Evolutionary conservation across 2,113 vertebrate species (phyloP).

Genomic region (Mesocricetus auratus): DNA sequence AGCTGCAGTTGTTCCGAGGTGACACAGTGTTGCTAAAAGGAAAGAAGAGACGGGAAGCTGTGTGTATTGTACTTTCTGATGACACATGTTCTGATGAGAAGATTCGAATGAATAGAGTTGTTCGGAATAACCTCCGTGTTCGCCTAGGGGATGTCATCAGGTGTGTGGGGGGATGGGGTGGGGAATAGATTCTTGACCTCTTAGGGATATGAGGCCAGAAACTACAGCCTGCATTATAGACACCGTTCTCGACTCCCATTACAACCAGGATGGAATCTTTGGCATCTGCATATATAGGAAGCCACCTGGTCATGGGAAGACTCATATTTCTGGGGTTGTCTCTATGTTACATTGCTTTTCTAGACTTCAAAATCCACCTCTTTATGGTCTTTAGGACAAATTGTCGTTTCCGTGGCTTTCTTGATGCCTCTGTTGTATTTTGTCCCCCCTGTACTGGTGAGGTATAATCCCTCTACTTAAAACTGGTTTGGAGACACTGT

Average conservation of each 20-base stretch:
- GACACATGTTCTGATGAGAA: constrained; percentile 99
- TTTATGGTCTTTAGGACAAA: constrained; percentile 28
- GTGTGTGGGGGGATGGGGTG: constrained; percentile 85
- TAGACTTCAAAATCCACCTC: constrained; percentile 27
- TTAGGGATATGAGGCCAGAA: constrained; percentile 63
- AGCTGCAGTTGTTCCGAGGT: constrained; percentile 98
- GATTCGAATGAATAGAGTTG: constrained; percentile 99
- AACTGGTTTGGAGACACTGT: constrained; percentile 21
- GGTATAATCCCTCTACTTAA: not conserved
- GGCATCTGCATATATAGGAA: constrained; percentile 2
- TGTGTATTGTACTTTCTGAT: constrained; percentile 98
- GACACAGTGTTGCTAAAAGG: constrained; percentile 98
- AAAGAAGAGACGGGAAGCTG: constrained; percentile 98
- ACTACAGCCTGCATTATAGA: not conserved
- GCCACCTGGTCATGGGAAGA: not conserved
- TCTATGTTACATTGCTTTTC: constrained; percentile 42
- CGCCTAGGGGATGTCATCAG: constrained; percentile 98
- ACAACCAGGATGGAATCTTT: not conserved
- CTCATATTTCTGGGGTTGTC: not conserved
- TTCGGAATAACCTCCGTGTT: constrained; percentile 98
- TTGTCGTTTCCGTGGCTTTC: constrained; percentile 30
- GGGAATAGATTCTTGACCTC: not conserved
- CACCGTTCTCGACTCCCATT: not conserved
- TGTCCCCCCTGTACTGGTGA: not conserved
- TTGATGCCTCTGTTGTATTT: not conserved